Conservation (phyloP, 92 coral and sea anemone species). For the Hydrozoanthus gracilis region DNA sequence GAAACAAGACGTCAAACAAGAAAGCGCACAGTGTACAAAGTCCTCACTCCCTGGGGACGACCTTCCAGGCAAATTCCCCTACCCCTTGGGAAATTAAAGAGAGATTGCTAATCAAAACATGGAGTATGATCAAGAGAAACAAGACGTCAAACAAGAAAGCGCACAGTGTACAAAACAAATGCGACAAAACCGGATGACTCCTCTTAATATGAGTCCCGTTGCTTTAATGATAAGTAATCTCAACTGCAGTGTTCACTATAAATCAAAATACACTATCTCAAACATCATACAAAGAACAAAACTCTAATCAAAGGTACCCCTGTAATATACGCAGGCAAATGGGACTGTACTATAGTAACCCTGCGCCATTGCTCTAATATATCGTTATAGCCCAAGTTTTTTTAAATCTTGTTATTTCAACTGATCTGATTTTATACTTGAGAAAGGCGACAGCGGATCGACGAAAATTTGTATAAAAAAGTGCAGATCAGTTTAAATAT, state of each 20-base stretch:
- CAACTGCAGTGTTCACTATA: too few relatives aligned
- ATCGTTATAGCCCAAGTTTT: too few relatives aligned
- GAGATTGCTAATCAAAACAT: neutral
- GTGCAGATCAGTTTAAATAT: too few relatives aligned
- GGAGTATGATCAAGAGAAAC: neutral
- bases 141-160: neutral
- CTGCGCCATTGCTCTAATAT: too few relatives aligned
- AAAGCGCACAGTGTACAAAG: neutral
- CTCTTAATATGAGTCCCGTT: constrained; percentile 14
- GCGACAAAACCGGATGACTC: neutral
- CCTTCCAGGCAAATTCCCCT: neutral
- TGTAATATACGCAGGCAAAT: neutral
- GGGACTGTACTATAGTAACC: too few relatives aligned
- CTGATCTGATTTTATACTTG: too few relatives aligned
- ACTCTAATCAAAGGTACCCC: constrained; percentile 18
- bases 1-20: too few relatives aligned
- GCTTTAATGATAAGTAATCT: constrained; percentile 4
- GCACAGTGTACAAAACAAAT: neutral
- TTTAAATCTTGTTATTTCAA: too few relatives aligned
- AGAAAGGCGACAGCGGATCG: too few relatives aligned
- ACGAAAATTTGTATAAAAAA: too few relatives aligned
- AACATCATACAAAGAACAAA: too few relatives aligned
- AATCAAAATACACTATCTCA: too few relatives aligned
- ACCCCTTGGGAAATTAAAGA: neutral
- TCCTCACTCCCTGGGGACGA: neutral